Conservation (phyloP, 2,888 invertebrate genomes). For the Rhagophthalmus giganteus region DNA sequence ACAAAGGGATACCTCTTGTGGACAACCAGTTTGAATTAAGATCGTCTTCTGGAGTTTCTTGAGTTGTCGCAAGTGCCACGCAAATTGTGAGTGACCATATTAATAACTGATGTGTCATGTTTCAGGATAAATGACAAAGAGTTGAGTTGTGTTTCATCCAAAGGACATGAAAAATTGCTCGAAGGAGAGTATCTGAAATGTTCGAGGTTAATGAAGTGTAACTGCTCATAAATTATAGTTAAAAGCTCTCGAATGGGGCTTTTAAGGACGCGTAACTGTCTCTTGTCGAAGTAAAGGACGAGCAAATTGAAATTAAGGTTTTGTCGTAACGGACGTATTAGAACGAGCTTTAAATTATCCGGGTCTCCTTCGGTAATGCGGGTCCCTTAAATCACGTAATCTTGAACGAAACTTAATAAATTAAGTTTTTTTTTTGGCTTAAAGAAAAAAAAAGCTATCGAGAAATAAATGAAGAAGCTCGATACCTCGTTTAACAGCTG, state of each 20-base stretch:
- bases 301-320: not conserved
- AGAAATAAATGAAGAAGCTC: too few relatives aligned
- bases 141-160: constrained; percentile 11
- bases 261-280: not conserved
- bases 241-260: not conserved
- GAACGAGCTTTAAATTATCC: too few relatives aligned
- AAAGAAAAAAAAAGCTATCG: too few relatives aligned
- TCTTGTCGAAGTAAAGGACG: not conserved
- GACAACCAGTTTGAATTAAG: constrained; percentile 15
- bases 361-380: too few relatives aligned
- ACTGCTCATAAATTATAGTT: not conserved
- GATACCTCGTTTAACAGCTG: too few relatives aligned
- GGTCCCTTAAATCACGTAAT: too few relatives aligned
- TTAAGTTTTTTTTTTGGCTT: too few relatives aligned
- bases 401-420: too few relatives aligned
- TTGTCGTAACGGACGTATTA: not conserved
- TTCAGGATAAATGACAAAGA: not conserved
- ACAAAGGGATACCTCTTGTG: constrained; percentile 13
- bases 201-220: constrained; percentile 15
- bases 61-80: constrained; percentile 10
- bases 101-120: constrained; percentile 14
- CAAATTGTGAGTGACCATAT: constrained; percentile 13
- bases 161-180: constrained; percentile 24
- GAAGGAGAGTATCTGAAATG: constrained; percentile 14
- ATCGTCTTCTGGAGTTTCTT: constrained; percentile 21